Percentiles rank a stretch among this genome's conserved stretches.
These are phyloP conservation scores for Rhynchomys soricoides DNA, from an alignment of 2,113 vertebrate genomes.

Conservation along the genomic window DNA sequence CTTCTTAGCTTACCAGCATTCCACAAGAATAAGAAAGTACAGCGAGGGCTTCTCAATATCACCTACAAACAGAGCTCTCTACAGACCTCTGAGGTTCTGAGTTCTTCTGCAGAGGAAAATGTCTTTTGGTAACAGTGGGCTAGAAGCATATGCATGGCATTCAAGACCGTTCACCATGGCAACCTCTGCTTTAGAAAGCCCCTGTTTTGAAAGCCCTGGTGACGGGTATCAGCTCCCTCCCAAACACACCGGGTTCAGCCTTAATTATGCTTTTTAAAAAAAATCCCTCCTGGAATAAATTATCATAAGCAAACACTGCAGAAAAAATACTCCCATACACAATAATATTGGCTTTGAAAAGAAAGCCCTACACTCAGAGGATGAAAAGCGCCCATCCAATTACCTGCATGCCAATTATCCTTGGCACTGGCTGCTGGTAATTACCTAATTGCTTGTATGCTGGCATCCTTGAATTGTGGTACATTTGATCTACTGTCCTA, in stretches of 20 bases:
- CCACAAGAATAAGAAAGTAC: conserved; percentile 15
- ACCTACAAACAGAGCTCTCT: conserved; percentile 44
- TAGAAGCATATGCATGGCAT: conserved; percentile 59
- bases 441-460: neutral
- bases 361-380: neutral
- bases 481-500: neutral
- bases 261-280: conserved; percentile 16
- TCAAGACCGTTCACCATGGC: conserved; percentile 48
- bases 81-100: conserved; percentile 65
- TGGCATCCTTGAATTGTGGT: neutral
- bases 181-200: conserved; percentile 74
- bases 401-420: conserved; percentile 34
- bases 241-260: conserved; percentile 40
- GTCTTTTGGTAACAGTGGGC: conserved; percentile 45
- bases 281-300: conserved; percentile 42
- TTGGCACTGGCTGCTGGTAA: neutral
- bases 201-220: conserved; percentile 57
- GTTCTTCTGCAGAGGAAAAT: conserved; percentile 74
- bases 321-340: neutral
- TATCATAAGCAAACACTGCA: conserved; percentile 64
- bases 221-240: conserved; percentile 47
- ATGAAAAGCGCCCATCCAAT: conserved; percentile 46
- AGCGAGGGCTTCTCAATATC: conserved; percentile 3
- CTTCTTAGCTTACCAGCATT: conserved; percentile 20
- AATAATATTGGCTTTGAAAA: conserved; percentile 71